Percentiles rank a stretch among this genome's conserved stretches.
phyloP scores from a whole-genome alignment of 2,797 vertebrate species.

The Hippopotamyrus pictus region DNA sequence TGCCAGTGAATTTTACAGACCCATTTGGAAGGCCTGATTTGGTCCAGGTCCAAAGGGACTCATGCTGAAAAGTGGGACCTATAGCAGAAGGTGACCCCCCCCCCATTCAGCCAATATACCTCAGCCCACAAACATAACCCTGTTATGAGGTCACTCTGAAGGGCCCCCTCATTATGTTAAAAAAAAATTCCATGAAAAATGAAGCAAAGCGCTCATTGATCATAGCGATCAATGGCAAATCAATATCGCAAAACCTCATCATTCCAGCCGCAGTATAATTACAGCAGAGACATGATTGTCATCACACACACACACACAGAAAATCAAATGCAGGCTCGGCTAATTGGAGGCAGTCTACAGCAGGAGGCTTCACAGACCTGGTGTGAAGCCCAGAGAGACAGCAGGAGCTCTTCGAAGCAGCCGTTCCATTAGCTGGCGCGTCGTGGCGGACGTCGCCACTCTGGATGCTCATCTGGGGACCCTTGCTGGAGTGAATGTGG shows the following conservation, averaged over 20 bases:
- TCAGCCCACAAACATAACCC: slow-evolving; percentile 23
- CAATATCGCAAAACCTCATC: slow-evolving; percentile 74
- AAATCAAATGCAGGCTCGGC: slow-evolving; percentile 61
- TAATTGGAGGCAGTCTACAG: slow-evolving; percentile 61
- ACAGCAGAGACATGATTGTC: slow-evolving; percentile 67
- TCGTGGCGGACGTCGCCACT: slow-evolving; percentile 55
- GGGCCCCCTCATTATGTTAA: slow-evolving; percentile 50
- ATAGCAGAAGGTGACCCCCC: not conserved
- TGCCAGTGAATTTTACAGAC: slow-evolving; percentile 39
- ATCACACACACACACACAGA: slow-evolving; percentile 39
- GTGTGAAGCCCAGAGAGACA: slow-evolving; percentile 45
- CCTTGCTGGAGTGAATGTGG: slow-evolving; percentile 41
- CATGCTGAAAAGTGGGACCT: slow-evolving; percentile 42
- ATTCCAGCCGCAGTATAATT: slow-evolving; percentile 67
- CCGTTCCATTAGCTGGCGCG: slow-evolving; percentile 55
- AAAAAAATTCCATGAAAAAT: slow-evolving; percentile 51
- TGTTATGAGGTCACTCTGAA: slow-evolving; percentile 47
- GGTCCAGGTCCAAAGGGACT: slow-evolving; percentile 42
- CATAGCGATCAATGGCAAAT: slow-evolving; percentile 63
- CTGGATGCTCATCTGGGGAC: slow-evolving; percentile 51
- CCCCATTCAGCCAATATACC: slow-evolving; percentile 31
- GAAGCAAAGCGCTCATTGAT: slow-evolving; percentile 72
- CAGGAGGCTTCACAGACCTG: slow-evolving; percentile 43
- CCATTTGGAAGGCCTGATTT: slow-evolving; percentile 39
- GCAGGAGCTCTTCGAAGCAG: slow-evolving; percentile 53